Evolutionary conservation across 2,888 invertebrate species (phyloP), one percentile per base, ranked within the genome.

Genomic region (Salpingus planirostris): DNA sequence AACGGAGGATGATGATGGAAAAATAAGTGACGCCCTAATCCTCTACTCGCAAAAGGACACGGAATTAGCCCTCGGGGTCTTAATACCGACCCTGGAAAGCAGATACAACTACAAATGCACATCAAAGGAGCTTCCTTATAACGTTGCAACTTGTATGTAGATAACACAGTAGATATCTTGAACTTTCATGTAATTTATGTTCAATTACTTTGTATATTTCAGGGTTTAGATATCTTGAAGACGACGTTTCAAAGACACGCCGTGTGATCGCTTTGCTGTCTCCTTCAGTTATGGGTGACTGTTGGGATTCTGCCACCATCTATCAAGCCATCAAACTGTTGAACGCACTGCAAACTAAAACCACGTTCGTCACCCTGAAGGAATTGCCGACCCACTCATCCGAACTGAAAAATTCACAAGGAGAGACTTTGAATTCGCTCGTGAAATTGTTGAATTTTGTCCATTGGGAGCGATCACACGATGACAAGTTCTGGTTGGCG

Each of bases 71-170:
- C 64, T 76, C 29, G 78, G 76, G 26, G 73, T 74, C 27, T 56
- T 80, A 42, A 60, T 78, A 43, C 74, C 78, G 1, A 76, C 74
- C 1, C 64, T 81, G 33, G 69, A 76, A 44, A 67, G 69, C 34
- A 73, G 73, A 53, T 76, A 78, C 66, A 69, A 72, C 47, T 81
- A 80, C 65, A 70, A 74, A 31, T 78, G 77, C 49, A 68, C 66
- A 41, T 59, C 71, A n/a, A 65, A 69, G 31, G 69, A 67, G 47
- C 31, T 57, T 2, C 38, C 51, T 3, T 12, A 21, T 3, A 46
- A 11, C 21, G 25, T 32, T 45, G 5, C 5, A 6, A 15, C 43
- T 29, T 60, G 60, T 7, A 18, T 18, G 18, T 18, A 18, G 18
- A 18, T 8, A 18, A n/a, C n/a, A n/a, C n/a, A n/a, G n/a, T n/a